These are phyloP conservation scores for Pollenia angustigena DNA, from an alignment of 2,888 invertebrate species.

Conservation along the genomic window DNA sequence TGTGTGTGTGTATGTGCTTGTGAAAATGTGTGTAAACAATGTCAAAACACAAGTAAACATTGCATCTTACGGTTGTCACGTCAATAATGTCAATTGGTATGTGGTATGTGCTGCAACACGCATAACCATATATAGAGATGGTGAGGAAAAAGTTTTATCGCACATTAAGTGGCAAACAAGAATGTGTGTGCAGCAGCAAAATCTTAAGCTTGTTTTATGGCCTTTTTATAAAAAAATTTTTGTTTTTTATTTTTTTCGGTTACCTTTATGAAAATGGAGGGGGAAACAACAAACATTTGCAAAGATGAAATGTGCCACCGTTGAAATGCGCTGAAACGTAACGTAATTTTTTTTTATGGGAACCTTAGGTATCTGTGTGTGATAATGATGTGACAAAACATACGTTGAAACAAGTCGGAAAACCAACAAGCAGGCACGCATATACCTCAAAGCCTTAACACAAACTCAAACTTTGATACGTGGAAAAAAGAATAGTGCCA, in stretches of 20 bases:
- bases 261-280: too few relatives aligned
- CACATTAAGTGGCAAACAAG: slow-evolving; percentile 54
- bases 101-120: slow-evolving; percentile 63
- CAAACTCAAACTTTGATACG: slow-evolving; percentile 3
- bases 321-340: slow-evolving; percentile 60
- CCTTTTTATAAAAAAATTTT: neutral
- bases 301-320: slow-evolving; percentile 65
- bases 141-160: slow-evolving; percentile 44
- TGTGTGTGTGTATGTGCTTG: neutral
- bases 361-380: slow-evolving; percentile 50
- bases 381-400: slow-evolving; percentile 74
- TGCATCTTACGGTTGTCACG: slow-evolving; percentile 70
- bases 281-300: slow-evolving; percentile 42
- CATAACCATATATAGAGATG: slow-evolving; percentile 48
- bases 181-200: slow-evolving; percentile 38
- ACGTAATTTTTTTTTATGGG: slow-evolving; percentile 44
- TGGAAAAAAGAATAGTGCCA: slow-evolving; percentile 40
- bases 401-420: slow-evolving; percentile 64
- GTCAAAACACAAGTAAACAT: slow-evolving; percentile 70
- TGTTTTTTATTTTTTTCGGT: too few relatives aligned
- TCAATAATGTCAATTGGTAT: slow-evolving; percentile 72
- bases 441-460: slow-evolving; percentile 50
- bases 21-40: slow-evolving; percentile 26
- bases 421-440: slow-evolving; percentile 62
- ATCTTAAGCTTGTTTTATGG: slow-evolving; percentile 39